Percentiles rank a stretch among this genome's conserved stretches.
Evolutionary conservation across 2,888 invertebrate species (phyloP).

Genomic region (Heteropelma amictum): DNA sequence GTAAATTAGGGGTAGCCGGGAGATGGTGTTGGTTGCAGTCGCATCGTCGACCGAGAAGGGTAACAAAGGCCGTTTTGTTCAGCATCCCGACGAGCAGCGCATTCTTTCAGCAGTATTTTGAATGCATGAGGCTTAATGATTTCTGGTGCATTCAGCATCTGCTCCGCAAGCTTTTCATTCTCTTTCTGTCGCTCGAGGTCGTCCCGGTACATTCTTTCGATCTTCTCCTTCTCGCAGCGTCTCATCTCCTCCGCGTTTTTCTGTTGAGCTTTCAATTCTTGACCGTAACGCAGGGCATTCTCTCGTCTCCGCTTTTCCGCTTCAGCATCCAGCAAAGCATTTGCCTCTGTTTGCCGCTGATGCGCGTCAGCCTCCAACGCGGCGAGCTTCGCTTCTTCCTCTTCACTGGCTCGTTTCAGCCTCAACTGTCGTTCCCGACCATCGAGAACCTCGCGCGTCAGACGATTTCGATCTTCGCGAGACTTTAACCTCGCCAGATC

Average conservation of each 20-base stretch:
- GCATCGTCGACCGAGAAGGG: conserved; percentile 55
- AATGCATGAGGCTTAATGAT: conserved; percentile 66
- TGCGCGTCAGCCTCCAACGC: conserved; percentile 56
- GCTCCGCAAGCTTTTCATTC: conserved; percentile 59
- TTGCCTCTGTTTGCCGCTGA: conserved; percentile 57
- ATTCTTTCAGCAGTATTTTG: conserved; percentile 62
- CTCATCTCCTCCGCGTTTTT: conserved; percentile 46
- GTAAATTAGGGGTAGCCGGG: conserved; percentile 44
- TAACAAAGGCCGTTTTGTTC: conserved; percentile 62
- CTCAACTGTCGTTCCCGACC: conserved; percentile 63
- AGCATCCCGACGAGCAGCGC: conserved; percentile 56
- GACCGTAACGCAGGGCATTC: conserved; percentile 60
- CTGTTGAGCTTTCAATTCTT: conserved; percentile 63
- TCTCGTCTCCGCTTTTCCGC: conserved; percentile 48
- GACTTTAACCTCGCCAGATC: conserved; percentile 55
- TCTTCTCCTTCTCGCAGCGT: conserved; percentile 58
- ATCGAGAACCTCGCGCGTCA: conserved; percentile 58
- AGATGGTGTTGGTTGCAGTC: conserved; percentile 25
- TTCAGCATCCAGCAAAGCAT: conserved; percentile 53
- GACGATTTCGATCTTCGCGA: conserved; percentile 57
- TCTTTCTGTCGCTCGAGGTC: conserved; percentile 59
- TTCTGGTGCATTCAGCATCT: conserved; percentile 64
- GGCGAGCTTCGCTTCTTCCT: conserved; percentile 42
- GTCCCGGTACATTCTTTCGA: conserved; percentile 33
- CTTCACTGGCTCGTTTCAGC: conserved; percentile 50